Evolutionary conservation across 2,888 invertebrate genomes (phyloP).

Genomic region (Priocnemis perturbator): DNA sequence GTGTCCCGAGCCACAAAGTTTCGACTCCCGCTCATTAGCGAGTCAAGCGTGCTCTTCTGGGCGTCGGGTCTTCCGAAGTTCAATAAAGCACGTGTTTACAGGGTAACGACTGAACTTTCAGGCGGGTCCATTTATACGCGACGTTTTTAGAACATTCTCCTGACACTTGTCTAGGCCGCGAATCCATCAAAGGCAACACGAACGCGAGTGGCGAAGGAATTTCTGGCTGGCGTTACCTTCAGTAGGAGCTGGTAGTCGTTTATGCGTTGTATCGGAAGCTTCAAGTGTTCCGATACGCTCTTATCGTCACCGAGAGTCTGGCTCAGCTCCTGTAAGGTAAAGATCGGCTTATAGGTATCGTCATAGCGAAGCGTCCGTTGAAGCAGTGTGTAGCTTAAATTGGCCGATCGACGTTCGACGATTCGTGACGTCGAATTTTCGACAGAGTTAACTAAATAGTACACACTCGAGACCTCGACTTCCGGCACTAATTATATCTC

Average conservation of each 20-base stretch:
- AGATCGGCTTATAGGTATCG: constrained; percentile 13
- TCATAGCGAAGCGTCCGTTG: too few species aligned
- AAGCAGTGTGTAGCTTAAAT: too few species aligned
- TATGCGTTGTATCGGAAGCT: constrained; percentile 95
- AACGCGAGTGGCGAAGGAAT: constrained; percentile 2
- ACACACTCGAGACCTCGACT: too few species aligned
- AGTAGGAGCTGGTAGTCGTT: constrained; percentile 97
- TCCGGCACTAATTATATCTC: too few species aligned
- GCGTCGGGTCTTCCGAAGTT: too few species aligned
- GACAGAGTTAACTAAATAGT: too few species aligned
- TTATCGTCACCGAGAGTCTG: constrained; percentile 92
- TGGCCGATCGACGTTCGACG: too few species aligned
- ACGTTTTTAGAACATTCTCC: constrained; percentile 1
- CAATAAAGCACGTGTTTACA: too few species aligned
- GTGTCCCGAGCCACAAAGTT: too few species aligned
- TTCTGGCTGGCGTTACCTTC: constrained; percentile 81
- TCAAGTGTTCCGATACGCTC: constrained; percentile 91
- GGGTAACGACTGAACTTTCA: neutral
- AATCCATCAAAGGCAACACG: constrained; percentile 9
- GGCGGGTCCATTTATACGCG: neutral
- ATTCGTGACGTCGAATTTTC: too few species aligned
- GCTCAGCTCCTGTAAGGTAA: constrained; percentile 84
- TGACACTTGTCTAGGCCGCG: constrained; percentile 6
- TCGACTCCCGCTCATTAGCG: too few species aligned
- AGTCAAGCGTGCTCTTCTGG: too few species aligned